These are phyloP conservation scores for Chymomyza procnemis DNA, from an alignment of 2,888 invertebrate species.

Conservation along the genomic window DNA sequence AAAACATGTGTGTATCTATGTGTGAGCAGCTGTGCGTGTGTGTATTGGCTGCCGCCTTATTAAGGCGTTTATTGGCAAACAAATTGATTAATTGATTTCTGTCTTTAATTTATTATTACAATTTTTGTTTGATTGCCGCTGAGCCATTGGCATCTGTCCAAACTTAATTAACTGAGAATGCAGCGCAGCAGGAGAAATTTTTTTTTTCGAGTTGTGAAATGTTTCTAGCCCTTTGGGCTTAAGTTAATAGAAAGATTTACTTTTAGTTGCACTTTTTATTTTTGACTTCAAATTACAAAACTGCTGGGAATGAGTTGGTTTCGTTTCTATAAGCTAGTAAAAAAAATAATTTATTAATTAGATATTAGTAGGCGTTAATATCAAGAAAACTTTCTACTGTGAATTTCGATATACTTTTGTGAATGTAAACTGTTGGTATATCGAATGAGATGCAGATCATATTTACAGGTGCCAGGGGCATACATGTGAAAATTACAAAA, in stretches of 20 bases:
- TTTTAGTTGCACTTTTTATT: background rate
- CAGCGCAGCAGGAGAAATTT: background rate
- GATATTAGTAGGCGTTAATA: too few relatives aligned
- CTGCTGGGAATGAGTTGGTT: too few relatives aligned
- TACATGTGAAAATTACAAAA: too few relatives aligned
- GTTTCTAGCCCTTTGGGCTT: background rate
- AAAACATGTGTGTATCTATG: background rate
- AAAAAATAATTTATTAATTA: too few relatives aligned
- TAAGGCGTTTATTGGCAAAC: slow-evolving; percentile 67
- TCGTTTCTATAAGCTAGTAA: too few relatives aligned
- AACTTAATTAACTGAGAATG: background rate
- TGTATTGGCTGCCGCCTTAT: slow-evolving; percentile 46
- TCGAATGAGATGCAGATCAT: too few relatives aligned
- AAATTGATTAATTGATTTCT: slow-evolving; percentile 64
- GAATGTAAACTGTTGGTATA: too few relatives aligned
- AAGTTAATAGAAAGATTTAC: background rate
- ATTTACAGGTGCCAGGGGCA: too few relatives aligned
- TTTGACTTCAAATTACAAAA: background rate
- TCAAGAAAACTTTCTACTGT: too few relatives aligned
- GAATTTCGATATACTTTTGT: too few relatives aligned
- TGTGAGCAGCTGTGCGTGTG: background rate
- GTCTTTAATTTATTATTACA: slow-evolving; percentile 14
- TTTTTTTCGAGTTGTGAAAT: background rate
- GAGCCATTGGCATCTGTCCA: background rate
- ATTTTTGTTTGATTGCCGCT: background rate